Percentiles rank a stretch among this genome's conserved stretches.
These are phyloP conservation scores for Eubasilissa splendida DNA, from an alignment of 2,888 invertebrate species.

Conservation along the genomic window DNA sequence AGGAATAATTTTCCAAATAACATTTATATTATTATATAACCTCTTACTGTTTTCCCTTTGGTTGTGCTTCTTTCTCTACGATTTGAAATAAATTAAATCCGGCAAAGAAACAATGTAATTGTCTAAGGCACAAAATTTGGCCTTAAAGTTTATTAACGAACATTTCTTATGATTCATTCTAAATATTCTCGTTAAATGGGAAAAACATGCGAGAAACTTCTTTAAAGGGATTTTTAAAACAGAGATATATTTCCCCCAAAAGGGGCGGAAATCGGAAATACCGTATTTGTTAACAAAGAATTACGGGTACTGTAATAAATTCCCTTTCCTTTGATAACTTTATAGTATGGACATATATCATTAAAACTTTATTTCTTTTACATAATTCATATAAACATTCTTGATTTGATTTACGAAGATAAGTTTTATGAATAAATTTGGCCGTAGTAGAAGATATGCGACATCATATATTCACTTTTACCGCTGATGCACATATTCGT, in stretches of 20 bases:
- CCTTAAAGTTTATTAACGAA: constrained; percentile 20
- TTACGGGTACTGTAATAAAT: constrained; percentile 12
- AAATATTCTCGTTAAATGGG: constrained; percentile 13
- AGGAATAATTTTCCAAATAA: too few species aligned
- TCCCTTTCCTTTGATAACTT: constrained; percentile 31
- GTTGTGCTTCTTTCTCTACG: constrained; percentile 41
- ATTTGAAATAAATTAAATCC: constrained; percentile 51
- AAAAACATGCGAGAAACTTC: constrained; percentile 1
- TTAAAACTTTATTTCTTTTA: constrained; percentile 42
- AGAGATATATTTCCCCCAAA: background rate
- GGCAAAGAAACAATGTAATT: constrained; percentile 51
- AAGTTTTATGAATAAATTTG: constrained; percentile 42
- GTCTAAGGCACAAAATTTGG: constrained; percentile 46
- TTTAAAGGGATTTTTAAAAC: constrained; percentile 11
- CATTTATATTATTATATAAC: too few species aligned
- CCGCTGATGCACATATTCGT: constrained; percentile 41
- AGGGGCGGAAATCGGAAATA: constrained; percentile 28
- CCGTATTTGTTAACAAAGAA: constrained; percentile 37
- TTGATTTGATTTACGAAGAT: constrained; percentile 45
- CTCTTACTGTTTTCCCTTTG: background rate
- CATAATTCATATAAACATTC: constrained; percentile 33
- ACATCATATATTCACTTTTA: constrained; percentile 15
- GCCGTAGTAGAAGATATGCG: background rate
- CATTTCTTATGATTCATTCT: constrained; percentile 27
- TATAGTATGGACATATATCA: constrained; percentile 37